Base-by-base conservation (phyloP, 2,797 vertebrate genomes). In the Sebastes itinus region DNA sequence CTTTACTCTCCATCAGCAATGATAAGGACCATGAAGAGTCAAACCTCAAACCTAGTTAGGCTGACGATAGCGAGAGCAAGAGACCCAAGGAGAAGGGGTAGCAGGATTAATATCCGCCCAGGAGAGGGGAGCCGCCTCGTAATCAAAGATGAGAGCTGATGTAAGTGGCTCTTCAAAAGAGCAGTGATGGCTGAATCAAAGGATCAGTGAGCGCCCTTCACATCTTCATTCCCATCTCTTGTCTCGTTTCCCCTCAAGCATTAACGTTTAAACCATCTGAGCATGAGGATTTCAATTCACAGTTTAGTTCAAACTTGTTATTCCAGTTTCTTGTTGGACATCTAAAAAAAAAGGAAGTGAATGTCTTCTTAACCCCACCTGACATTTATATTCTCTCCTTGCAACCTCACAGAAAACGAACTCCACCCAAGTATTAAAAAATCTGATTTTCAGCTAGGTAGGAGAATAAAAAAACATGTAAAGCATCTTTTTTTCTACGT, bases 121-220 rank as follows among this genome's bases (percentile, higher is more conserved):
- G 33, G 38, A 84, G 67, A 69, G 4, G 4, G 28, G 16, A 65
- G 78, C 58, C 54, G 25, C 18, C 65, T 69, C 7, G 20, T 63
- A 75, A 83, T 84, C 82, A 84, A 18, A 74, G 70, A 86, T 81
- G 79, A 85, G 78, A 74, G 79, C 38, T 61, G 58, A 82, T 60
- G 38, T 42, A 33, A 81, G 59, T 67, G 82, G 71, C 56, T 80
- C 46, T 65, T 80, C 33, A 55, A 52, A 80, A 55, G 77, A 58
- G 59, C 52, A 8, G 69, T 30, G 63, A 55, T 25, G 46, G 62
- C 30, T 83, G 25, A 71, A 88, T 85, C 58, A 71, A 85, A 72
- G 38, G 25, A 67, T 78, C 22, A 16, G 22, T 28, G 4, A 16
- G 22, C 18, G 3, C 27, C 66, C 75, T 71, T 72, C 59, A 32